phyloP scores from a whole-genome alignment of 2,113 vertebrate genomes.

The Miniopterus natalensis region DNA sequence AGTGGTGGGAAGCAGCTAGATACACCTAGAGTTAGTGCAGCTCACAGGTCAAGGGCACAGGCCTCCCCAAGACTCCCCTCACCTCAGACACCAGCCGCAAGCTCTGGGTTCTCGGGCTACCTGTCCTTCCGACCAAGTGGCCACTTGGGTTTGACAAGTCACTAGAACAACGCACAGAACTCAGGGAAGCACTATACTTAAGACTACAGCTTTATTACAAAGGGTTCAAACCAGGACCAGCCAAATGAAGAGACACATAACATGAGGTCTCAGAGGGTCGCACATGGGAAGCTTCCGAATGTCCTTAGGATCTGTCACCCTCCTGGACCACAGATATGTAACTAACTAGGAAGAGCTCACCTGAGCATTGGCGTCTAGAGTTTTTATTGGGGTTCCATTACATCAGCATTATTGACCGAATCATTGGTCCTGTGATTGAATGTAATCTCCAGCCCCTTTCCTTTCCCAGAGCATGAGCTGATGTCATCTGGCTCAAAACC shows the following conservation, averaged over 20 bases:
- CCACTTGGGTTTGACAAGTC: too few species aligned
- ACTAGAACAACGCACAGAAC: background rate
- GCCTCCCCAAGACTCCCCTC: background rate
- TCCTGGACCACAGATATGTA: background rate
- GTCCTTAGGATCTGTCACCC: background rate
- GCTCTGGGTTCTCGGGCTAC: background rate
- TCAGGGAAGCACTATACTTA: background rate
- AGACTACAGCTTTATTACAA: background rate
- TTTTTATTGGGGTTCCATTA: background rate
- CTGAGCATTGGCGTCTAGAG: too few species aligned
- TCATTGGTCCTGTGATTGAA: background rate
- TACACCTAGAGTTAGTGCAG: background rate
- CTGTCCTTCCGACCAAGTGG: background rate
- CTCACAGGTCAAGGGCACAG: background rate
- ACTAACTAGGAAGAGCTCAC: background rate
- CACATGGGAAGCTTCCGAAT: background rate
- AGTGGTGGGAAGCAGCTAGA: background rate
- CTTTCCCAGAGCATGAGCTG: background rate
- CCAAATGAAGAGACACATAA: background rate
- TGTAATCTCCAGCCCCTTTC: background rate
- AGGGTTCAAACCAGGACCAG: background rate
- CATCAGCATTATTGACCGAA: background rate
- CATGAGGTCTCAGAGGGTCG: background rate
- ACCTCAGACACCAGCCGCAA: background rate
- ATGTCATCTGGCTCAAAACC: background rate